These are phyloP conservation scores for Halichoerus grypus DNA, from an alignment of 2,113 vertebrate species.

Conservation along the genomic window DNA sequence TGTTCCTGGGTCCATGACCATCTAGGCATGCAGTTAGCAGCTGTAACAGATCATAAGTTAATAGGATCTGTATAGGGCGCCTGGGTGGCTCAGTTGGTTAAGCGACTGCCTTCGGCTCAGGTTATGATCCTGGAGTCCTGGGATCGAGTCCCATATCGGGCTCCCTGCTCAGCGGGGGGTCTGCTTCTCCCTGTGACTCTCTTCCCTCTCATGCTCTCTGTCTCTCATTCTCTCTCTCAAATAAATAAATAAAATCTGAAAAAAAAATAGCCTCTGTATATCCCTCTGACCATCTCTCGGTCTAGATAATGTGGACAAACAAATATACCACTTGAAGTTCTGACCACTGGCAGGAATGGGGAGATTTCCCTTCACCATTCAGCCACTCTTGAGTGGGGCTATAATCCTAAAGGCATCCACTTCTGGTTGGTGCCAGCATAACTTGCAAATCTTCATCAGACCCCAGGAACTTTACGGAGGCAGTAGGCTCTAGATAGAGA, in stretches of 20 bases:
- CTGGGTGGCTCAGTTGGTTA: too few species aligned
- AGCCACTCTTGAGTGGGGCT: background rate
- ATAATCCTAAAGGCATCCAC: background rate
- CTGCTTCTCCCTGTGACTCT: too few species aligned
- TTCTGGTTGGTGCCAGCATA: background rate
- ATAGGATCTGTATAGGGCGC: background rate
- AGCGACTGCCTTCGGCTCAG: too few species aligned
- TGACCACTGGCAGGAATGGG: background rate
- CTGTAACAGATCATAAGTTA: background rate
- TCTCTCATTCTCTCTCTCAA: too few species aligned
- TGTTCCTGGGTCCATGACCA: background rate
- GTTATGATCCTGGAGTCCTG: too few species aligned
- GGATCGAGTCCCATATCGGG: too few species aligned
- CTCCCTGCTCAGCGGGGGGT: too few species aligned
- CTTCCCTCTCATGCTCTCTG: too few species aligned
- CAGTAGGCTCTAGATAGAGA: background rate
- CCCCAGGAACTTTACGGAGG: background rate
- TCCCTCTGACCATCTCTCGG: background rate
- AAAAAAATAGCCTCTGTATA: background rate
- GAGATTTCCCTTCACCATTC: background rate
- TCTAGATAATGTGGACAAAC: background rate
- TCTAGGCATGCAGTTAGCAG: background rate
- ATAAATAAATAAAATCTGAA: too few species aligned
- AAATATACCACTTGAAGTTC: background rate
- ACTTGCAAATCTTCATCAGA: background rate